Base-by-base conservation (phyloP, 1,140 invertebrate species). In the Halesus radiatus region DNA sequence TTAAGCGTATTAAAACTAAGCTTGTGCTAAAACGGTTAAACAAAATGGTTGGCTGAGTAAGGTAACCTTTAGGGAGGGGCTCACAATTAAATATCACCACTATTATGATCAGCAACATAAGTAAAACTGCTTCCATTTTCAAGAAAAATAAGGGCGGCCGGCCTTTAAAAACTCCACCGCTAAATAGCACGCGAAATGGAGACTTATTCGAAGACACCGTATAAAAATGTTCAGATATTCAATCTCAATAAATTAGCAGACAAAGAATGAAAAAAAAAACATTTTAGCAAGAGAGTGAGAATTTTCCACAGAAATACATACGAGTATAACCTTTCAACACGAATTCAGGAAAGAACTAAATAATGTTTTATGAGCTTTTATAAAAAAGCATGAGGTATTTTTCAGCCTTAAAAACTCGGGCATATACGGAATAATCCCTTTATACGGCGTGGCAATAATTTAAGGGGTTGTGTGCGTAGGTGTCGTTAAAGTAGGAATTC, bases 41-140 rank as follows among this genome's bases (percentile, higher is more conserved):
- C 23, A 20, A 20, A 13, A 60, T 60, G 8, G 10, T 6, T 23
- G 20, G 10, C n/a, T 58, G 54, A 58, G 22, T 58, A 58, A 3
- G 6, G 18, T 20, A 60, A 45, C 37, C 37, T 45, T 45, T 45
- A 22, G 6, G 56, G 20, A 20, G 18, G 13, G 23, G 56, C 56
- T 8, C 56, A 6, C 18, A 22, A 60, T 60, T 60, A 60, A 60
- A 60, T 60, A 60, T 22, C 64, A 68, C 23, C 2, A 66, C 23
- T 3, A 32, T 32, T 32, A 32, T 32, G 32, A 32, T 15, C 22
- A 16, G 13, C 16, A 68, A n/a, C 20, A 50, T 37, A 32, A 68
- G n/a, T n/a, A 50, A 68, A 68, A 68, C 64, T 68, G 64, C 8
- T 68, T 32, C 64, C 15, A 5, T n/a, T 68, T 68, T 20, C 32